phyloP scores from a whole-genome alignment of 35 echinoderm and acorn worm species.

The Apostichopus japonicus region DNA sequence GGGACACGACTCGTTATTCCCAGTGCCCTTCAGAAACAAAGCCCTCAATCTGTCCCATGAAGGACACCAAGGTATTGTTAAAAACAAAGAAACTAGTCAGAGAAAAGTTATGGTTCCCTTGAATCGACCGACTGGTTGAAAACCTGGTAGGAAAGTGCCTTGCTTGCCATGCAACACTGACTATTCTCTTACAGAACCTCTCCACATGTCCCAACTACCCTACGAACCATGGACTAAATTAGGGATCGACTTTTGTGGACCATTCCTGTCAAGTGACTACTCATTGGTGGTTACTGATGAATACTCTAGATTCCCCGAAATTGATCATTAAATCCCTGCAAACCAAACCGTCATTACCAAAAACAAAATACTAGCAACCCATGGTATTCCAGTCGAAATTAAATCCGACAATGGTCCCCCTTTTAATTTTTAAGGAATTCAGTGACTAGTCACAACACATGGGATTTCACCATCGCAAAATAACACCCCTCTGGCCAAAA shows the following conservation, averaged over 20 bases:
- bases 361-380: conserved; percentile 36
- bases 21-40: conserved; percentile 8
- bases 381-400: conserved; percentile 44
- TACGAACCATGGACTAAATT: conserved; percentile 26
- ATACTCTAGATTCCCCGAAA: conserved; percentile 69
- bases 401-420: conserved; percentile 39
- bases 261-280: conserved; percentile 63
- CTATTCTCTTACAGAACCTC: conserved; percentile 36
- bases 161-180: conserved; percentile 50
- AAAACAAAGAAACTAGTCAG: conserved; percentile 53
- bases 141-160: conserved; percentile 14
- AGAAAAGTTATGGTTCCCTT: conserved; percentile 47
- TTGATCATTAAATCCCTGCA: conserved; percentile 59
- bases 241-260: conserved; percentile 59
- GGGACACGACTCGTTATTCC: conserved; percentile 28
- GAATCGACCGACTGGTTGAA: conserved; percentile 43
- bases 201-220: conserved; percentile 48
- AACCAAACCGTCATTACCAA: conserved; percentile 38
- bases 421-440: conserved; percentile 28
- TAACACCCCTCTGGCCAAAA: conserved; percentile 79
- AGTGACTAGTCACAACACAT: conserved; percentile 47
- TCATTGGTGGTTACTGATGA: conserved; percentile 58
- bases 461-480: conserved; percentile 75
- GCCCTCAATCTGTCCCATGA: conserved; percentile 18
- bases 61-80: conserved; percentile 59